Conservation (phyloP, 1,140 invertebrate genomes). For the honey bee (Apis mellifera) region DNA sequence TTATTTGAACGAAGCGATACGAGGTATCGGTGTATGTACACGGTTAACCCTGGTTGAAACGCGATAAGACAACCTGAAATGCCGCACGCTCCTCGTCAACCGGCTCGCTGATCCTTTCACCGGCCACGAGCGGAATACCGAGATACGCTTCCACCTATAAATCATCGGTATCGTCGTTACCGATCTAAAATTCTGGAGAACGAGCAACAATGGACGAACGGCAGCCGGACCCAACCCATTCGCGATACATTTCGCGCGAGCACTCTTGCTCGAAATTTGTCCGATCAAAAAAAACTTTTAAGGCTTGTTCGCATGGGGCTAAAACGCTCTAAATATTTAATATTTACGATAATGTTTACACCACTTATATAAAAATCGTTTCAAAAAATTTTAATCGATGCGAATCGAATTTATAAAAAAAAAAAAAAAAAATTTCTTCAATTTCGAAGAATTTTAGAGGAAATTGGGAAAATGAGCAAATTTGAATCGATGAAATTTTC, state of each 20-base stretch:
- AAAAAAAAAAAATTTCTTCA: too few species aligned
- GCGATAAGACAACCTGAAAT: conserved; percentile 54
- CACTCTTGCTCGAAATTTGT: conserved; percentile 32
- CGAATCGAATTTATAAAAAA: too few species aligned
- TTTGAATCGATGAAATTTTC: too few species aligned
- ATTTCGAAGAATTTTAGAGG: too few species aligned
- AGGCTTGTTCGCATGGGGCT: neutral
- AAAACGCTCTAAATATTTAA: neutral
- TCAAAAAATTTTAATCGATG: too few species aligned
- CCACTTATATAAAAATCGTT: too few species aligned
- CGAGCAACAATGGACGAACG: conserved; percentile 36
- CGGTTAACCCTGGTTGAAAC: neutral
- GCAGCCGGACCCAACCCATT: neutral
- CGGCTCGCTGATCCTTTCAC: conserved; percentile 28
- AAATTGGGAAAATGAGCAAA: too few species aligned
- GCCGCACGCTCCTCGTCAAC: conserved; percentile 28
- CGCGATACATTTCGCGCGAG: conserved; percentile 17
- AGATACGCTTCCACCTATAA: conserved; percentile 36
- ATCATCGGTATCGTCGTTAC: conserved; percentile 47
- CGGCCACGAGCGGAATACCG: conserved; percentile 26
- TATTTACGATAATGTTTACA: too few species aligned
- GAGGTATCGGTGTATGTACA: conserved; percentile 42
- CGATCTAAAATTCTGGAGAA: conserved; percentile 27
- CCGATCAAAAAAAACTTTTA: neutral
- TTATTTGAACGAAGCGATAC: conserved; percentile 54